Conservation (phyloP, 2,888 invertebrate species). For the Lutraria lutraria region DNA sequence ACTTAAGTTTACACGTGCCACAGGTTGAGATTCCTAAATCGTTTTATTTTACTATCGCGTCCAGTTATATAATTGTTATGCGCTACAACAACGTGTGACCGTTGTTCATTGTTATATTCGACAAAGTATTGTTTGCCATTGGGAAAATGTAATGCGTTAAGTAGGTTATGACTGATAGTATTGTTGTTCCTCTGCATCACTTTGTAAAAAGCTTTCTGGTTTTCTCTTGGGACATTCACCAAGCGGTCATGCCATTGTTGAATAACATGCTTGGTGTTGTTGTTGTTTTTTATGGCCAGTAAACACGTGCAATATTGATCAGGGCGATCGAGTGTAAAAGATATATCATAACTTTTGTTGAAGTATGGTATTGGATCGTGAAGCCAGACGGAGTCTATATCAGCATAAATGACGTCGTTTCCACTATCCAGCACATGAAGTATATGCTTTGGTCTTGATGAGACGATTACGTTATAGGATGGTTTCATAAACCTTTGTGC, state of each 20-base stretch:
- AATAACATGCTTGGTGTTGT: neutral
- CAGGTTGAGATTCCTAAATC: neutral
- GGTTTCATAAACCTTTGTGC: neutral
- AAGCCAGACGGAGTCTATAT: conserved; percentile 4
- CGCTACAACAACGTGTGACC: neutral
- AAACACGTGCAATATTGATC: neutral
- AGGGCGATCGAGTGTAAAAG: neutral
- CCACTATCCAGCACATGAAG: neutral
- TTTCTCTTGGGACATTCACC: neutral
- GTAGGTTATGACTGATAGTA: neutral
- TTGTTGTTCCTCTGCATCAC: neutral
- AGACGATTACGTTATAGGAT: neutral
- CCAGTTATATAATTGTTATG: conserved; percentile 5
- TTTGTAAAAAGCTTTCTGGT: neutral
- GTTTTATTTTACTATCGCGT: neutral
- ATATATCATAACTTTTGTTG: neutral
- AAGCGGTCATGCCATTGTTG: neutral
- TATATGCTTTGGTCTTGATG: neutral
- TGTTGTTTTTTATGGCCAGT: neutral
- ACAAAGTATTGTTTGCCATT: neutral
- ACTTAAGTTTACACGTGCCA: neutral
- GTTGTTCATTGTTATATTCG: neutral
- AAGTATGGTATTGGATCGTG: neutral
- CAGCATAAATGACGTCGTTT: neutral
- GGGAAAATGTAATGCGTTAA: neutral